phyloP scores from a whole-genome alignment of 2,797 vertebrate genomes.

The Helicolenus hilgendorfi region DNA sequence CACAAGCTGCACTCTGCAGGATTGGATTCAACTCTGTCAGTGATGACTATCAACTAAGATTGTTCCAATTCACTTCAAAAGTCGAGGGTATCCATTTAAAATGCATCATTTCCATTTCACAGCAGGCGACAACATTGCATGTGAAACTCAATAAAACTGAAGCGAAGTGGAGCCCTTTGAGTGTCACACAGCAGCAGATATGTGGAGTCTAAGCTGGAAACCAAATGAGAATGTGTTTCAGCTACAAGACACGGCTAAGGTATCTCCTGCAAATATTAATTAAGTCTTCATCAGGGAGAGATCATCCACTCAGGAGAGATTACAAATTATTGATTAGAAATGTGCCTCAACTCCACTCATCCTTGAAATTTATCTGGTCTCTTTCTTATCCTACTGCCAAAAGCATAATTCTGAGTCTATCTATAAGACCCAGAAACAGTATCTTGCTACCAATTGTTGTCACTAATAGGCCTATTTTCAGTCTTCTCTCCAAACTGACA shows the following conservation, averaged over 20 bases:
- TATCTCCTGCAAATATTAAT: constrained; percentile 37
- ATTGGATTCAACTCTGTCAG: neutral
- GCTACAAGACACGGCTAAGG: neutral
- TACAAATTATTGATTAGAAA: constrained; percentile 56
- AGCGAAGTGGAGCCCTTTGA: neutral
- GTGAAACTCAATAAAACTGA: constrained; percentile 6
- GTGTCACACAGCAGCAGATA: neutral
- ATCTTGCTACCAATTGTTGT: neutral
- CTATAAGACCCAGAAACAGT: neutral
- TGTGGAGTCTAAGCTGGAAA: constrained; percentile 12
- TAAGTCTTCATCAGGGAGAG: constrained; percentile 2
- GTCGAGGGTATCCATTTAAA: neutral
- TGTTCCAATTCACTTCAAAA: neutral
- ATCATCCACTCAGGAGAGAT: neutral
- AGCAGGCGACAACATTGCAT: neutral
- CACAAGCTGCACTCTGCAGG: neutral
- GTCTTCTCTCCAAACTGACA: neutral
- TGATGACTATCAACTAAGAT: neutral
- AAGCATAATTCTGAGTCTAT: neutral
- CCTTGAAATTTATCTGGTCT: neutral
- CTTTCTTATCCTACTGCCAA: neutral
- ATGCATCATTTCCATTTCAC: neutral
- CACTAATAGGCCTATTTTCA: constrained; percentile 18
- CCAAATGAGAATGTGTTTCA: constrained; percentile 4
- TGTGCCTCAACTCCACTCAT: neutral